These are phyloP conservation scores for Rhizoglyphus robini DNA, from an alignment of 1,140 invertebrate genomes.

Conservation along the genomic window DNA sequence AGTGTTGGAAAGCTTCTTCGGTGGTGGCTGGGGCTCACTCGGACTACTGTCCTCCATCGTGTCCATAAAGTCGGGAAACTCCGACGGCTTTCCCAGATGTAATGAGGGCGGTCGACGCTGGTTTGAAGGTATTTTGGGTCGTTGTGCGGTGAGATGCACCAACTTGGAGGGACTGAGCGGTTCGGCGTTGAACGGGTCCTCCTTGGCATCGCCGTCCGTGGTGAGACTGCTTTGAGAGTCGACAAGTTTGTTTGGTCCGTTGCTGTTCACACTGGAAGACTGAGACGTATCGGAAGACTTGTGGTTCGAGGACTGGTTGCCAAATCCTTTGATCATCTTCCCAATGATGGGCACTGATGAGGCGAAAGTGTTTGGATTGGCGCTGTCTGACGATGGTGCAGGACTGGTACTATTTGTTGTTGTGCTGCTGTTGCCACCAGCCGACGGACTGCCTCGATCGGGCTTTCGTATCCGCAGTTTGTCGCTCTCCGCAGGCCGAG, in stretches of 20 bases:
- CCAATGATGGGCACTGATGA: background rate
- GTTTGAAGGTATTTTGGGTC: slow-evolving; percentile 45
- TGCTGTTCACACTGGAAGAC: background rate
- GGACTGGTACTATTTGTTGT: slow-evolving; percentile 3
- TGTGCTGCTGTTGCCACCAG: background rate
- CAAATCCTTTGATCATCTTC: background rate
- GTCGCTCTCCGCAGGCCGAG: background rate
- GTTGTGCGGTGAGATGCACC: slow-evolving; percentile 46
- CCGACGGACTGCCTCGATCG: background rate
- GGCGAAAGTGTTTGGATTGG: background rate
- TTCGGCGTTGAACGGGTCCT: slow-evolving; percentile 42
- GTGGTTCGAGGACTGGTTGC: background rate
- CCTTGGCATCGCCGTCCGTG: slow-evolving; percentile 27
- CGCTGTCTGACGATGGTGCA: background rate
- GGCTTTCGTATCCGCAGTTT: background rate
- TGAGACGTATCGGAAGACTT: too few relatives aligned
- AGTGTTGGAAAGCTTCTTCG: too few relatives aligned
- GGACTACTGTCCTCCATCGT: background rate
- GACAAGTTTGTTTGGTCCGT: background rate
- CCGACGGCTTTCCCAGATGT: background rate
- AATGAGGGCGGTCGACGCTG: slow-evolving; percentile 44
- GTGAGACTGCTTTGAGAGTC: background rate
- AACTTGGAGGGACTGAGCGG: slow-evolving; percentile 43
- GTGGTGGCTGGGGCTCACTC: background rate
- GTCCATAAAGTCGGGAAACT: background rate